Evolutionary conservation across 2,113 vertebrate species (phyloP), one percentile per base, ranked within the genome.

Genomic region (Entomyzon cyanotis): DNA sequence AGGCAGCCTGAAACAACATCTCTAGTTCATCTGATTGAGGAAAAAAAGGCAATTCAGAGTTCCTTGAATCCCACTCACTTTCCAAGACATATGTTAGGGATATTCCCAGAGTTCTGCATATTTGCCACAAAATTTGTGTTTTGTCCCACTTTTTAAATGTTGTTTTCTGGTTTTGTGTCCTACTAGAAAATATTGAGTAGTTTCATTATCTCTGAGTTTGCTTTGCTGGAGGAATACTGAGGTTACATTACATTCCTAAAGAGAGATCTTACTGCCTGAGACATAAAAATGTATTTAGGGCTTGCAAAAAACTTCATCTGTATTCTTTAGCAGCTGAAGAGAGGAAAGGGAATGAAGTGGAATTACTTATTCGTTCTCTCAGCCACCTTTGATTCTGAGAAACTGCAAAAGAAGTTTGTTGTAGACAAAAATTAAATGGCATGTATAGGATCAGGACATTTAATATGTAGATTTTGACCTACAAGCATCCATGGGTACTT

Each of bases 251-350:
- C 22, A 64, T 78, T 86, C 77, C 56, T 84, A n/a, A 78, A 89
- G 59, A 64, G 62, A 5, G 0, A 15, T 64, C 77, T 81, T 27
- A 21, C 35, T 62, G 46, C 35, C 24, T 44, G 49, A 58, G 44
- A 64, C 62, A 79, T 41, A 67, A 63, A 92, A 94, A 82, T 89
- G 22, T 69, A 91, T 58, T 76, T 62, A 85, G 59, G 63, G 12
- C 30, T 55, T 75, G 46, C 24, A 80, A 17, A 87, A 35, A 91
- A n/a, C 15, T 76, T 84, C 15, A 62, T 56, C 56, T 58, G n/a
- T 77, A 60, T 76, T 37, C 41, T 95, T 59, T 20, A 90, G 93
- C 35, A 58, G 67, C 68, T 58, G 59, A 85, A 74, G 46, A 63
- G 70, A 65, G 12, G 33, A 62, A 22, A 25, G 13, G 33, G 63